Base-by-base conservation (phyloP, 2,888 invertebrate species). In the Melipona bicolor region DNA sequence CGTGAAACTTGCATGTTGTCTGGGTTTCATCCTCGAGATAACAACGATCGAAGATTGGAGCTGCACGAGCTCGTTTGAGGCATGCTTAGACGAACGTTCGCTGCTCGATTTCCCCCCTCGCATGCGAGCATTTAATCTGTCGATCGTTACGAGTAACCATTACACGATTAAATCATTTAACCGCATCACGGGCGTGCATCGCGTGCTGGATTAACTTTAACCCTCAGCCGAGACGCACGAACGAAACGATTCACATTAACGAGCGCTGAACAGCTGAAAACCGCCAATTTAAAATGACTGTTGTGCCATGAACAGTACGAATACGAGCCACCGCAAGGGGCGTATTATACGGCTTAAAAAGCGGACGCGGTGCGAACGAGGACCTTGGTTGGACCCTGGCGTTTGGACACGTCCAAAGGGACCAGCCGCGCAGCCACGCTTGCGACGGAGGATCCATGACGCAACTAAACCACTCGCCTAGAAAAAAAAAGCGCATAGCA, bases 261-360 rank as follows among this genome's bases (percentile, higher is more conserved):
- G 36, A 15, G 43, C 52, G 32, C 54, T 49, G 27, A 11, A 43
- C 50, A 50, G 75, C 32, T 15, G 17, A 11, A 32, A 13, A 15
- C 13, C 43, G 59, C 32, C 32, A 50, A 88, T 82, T 43, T 87
- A 87, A 88, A 85, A 76, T 71, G 50, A 88, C 75, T 84, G 67
- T 91, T 89, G 68, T 87, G 78, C 43, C 82, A 78, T n/a, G 82
- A 90, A 91, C 91, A 88, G 90, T 91, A 90, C 86, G 88, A 90
- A 87, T 90, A 92, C 83, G 71, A 68, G 75, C 86, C 87, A 85
- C 88, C 89, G 82, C 86, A 88, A 85, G 54, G 78, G 77, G 81
- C 80, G 71, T 88, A 81, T 78, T 86, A 85, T 77, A 77, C 81
- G 76, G 87, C 84, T 90, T 89, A 84, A 81, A 79, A 84, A 49